Evolutionary conservation across 2,797 vertebrate species (phyloP), one percentile per base, ranked within the genome.

Genomic region (Loriculus beryllinus): DNA sequence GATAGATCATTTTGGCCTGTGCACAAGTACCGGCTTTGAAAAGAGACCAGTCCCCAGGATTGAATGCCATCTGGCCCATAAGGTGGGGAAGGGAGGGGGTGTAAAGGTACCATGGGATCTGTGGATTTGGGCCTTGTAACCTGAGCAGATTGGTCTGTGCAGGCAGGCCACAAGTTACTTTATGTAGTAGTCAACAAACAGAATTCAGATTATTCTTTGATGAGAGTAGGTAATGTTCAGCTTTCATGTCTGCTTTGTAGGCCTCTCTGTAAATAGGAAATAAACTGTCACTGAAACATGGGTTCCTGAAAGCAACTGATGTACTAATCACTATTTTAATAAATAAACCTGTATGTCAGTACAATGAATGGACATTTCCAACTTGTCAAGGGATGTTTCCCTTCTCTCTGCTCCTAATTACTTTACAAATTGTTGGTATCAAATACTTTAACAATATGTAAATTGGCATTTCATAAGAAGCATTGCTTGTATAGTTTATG

Each of bases 31-130:
- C 29, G 0, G 68, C 93, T 95, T 94, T 96, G 92, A 57, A 92
- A 82, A 85, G 92, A 91, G 45, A 51, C 52, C 79, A 49, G 71
- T 93, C 56, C 60, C 76, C 71, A 78, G 93, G 93, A 93, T 81
- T 90, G 86, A 89, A 29, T 84, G 83, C 95, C 90, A 95, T 96
- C 95, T 96, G 92, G 93, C 80, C 90, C 81, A 78, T 67, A 67
- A 71, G 78, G 35, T 92, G 91, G 82, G 78, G 49, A 92, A 67
- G 48, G 94, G 92, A 87, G 95, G 94, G 81, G 76, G 71, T 91
- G 56, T 40, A 31, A 77, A 86, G 40, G 71, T 86, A 6, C 75
- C 86, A 21, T 70, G 90, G 81, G 83, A 92, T 75, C 67, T 1
- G 48, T 83, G 45, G 57, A 6, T 92, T 95, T 80, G 74, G 79